A percentile compares a stretch with the other conserved stretches of the same genome.
Evolutionary conservation across 2,888 invertebrate genomes (phyloP).

Genomic region (Blastobasis lacticolella): DNA sequence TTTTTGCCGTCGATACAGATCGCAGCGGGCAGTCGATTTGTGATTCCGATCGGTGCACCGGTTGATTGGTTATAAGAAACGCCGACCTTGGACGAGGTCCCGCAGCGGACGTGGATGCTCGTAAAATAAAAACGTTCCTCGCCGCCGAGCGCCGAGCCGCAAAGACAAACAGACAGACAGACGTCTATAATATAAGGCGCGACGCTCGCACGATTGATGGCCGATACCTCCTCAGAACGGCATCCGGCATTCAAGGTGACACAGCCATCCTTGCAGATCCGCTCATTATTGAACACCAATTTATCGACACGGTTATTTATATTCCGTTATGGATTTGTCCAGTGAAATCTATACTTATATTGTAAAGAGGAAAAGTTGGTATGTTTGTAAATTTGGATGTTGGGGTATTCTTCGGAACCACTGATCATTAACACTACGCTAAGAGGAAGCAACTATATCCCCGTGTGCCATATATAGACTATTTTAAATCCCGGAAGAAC

Average conservation of each 20-base stretch:
- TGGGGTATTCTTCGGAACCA: no score
- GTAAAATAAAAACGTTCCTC: conserved; percentile 64
- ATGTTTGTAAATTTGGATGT: no score
- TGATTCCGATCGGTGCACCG: conserved; percentile 32
- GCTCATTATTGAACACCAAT: conserved; percentile 33
- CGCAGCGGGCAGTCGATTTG: conserved; percentile 13
- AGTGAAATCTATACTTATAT: no score
- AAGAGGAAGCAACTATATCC: no score
- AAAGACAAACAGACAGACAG: conserved; percentile 53
- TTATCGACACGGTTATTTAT: no score
- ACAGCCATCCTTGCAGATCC: conserved; percentile 63
- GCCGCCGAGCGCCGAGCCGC: conserved; percentile 24
- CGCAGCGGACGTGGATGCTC: conserved; percentile 61
- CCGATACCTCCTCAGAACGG: conserved; percentile 64
- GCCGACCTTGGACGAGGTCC: conserved; percentile 60
- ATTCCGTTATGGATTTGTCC: no score
- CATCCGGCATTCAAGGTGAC: conserved; percentile 72
- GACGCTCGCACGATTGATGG: conserved; percentile 66
- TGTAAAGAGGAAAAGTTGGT: no score
- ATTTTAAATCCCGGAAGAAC: no score
- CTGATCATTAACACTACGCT: no score
- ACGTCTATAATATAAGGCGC: conserved; percentile 57
- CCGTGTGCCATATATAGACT: no score
- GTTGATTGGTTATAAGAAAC: conserved; percentile 36
- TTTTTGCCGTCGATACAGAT: conserved; percentile 9